Evolutionary conservation across 2,797 vertebrate genomes (phyloP).

Genomic region (Sebastes hubbsi): DNA sequence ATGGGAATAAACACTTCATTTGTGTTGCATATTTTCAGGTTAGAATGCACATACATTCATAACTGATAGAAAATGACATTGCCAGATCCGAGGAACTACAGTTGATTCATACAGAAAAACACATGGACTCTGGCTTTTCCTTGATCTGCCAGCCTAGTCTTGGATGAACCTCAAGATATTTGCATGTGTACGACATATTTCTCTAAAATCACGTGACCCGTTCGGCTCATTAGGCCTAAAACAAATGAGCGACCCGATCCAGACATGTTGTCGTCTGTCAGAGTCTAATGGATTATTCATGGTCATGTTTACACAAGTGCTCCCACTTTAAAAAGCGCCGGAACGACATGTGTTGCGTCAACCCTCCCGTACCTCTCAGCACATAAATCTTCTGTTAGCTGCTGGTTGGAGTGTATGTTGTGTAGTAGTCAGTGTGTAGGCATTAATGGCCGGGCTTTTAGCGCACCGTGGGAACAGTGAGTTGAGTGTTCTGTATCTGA

Average conservation of each 20-base stretch:
- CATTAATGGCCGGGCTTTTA: constrained; percentile 50
- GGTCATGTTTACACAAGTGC: constrained; percentile 55
- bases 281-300: constrained; percentile 60
- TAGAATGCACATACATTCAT: background rate
- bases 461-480: background rate
- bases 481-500: constrained; percentile 1
- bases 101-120: background rate
- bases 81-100: background rate
- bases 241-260: constrained; percentile 25
- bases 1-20: background rate
- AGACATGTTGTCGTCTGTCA: constrained; percentile 24
- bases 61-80: background rate
- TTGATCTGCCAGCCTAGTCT: constrained; percentile 3
- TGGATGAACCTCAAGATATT: background rate
- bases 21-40: background rate
- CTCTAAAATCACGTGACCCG: background rate
- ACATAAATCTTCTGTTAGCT: constrained; percentile 29
- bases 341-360: constrained; percentile 9
- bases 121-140: background rate
- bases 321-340: constrained; percentile 39
- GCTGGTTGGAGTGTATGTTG: constrained; percentile 4
- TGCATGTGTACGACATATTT: background rate
- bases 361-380: constrained; percentile 6
- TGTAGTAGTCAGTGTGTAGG: constrained; percentile 15
- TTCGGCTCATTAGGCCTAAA: constrained; percentile 2